A percentile compares a stretch with the other conserved stretches of the same genome.
Evolutionary conservation across 30 jellyfish, hydroid and myxozoan species (phyloP).

Genomic region (Turritopsis dohrnii): DNA sequence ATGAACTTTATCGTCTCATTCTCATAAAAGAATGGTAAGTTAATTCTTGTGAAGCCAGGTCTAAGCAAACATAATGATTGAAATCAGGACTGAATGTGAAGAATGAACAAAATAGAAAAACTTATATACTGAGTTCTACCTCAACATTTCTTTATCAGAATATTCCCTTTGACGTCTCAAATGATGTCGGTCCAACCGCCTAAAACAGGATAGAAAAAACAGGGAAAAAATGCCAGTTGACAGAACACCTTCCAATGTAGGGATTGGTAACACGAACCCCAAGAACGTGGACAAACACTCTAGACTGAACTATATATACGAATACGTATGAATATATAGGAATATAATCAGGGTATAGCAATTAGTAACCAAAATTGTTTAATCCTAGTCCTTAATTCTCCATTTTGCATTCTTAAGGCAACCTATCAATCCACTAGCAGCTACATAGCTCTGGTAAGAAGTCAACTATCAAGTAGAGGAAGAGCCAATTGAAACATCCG

Average conservation of each 20-base stretch:
- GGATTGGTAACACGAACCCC: too few species aligned
- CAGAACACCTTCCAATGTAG: too few species aligned
- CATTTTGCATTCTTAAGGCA: too few species aligned
- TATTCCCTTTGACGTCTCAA: conserved; percentile 72
- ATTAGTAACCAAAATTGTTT: too few species aligned
- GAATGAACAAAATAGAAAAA: neutral
- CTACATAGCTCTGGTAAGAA: too few species aligned
- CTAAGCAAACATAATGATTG: conserved; percentile 20
- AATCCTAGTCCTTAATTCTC: too few species aligned
- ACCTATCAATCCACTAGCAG: too few species aligned
- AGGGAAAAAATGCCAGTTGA: neutral
- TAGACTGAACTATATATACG: neutral
- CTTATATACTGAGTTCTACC: conserved; percentile 44
- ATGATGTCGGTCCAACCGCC: conserved; percentile 83
- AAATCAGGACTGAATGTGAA: neutral
- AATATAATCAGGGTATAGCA: too few species aligned
- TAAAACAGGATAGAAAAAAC: neutral
- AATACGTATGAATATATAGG: too few species aligned
- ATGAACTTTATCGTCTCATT: conserved; percentile 57
- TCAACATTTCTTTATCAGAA: conserved; percentile 60
- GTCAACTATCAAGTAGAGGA: neutral
- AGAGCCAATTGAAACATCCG: neutral
- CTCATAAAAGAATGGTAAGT: conserved; percentile 66
- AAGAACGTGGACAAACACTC: too few species aligned
- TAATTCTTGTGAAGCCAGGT: conserved; percentile 85